Percentiles rank a stretch among this genome's conserved stretches.
phyloP scores from a whole-genome alignment of 2,797 vertebrate genomes.

The Erethizon dorsatum region DNA sequence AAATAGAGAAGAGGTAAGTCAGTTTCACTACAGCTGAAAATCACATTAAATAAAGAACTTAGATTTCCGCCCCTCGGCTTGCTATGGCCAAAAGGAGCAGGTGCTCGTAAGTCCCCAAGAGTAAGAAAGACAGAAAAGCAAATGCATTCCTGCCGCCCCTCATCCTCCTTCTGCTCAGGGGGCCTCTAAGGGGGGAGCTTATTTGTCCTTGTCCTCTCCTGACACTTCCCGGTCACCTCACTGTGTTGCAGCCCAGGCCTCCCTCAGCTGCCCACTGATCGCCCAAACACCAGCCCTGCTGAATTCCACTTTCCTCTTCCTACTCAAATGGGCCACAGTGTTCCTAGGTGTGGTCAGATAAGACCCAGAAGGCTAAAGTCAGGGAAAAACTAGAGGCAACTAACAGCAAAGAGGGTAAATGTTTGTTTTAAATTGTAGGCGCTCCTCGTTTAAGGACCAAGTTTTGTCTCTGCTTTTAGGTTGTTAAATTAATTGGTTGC shows the following conservation, averaged over 20 bases:
- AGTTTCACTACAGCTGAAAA: not conserved
- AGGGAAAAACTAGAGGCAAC: not conserved
- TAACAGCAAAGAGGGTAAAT: not conserved
- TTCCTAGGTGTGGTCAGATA: not conserved
- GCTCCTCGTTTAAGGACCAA: not conserved
- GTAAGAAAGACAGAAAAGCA: not conserved
- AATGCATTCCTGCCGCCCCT: too few species aligned
- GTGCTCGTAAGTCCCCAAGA: not conserved
- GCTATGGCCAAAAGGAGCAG: not conserved
- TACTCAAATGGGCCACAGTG: not conserved
- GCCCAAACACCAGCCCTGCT: not conserved
- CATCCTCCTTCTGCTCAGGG: not conserved
- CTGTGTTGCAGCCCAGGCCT: not conserved
- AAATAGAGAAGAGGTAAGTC: not conserved
- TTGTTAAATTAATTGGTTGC: not conserved
- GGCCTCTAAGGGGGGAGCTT: not conserved
- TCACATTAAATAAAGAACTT: constrained; percentile 27
- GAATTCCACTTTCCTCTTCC: not conserved
- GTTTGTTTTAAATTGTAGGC: not conserved
- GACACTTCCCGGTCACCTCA: not conserved
- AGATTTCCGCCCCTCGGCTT: not conserved
- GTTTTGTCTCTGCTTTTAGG: not conserved
- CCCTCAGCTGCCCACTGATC: not conserved
- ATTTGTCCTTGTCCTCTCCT: not conserved
- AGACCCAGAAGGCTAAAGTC: not conserved